A percentile compares a stretch with the other conserved stretches of the same genome.
Conservation (phyloP, 2,888 invertebrate species). For the Cosmopolites sordidus region DNA sequence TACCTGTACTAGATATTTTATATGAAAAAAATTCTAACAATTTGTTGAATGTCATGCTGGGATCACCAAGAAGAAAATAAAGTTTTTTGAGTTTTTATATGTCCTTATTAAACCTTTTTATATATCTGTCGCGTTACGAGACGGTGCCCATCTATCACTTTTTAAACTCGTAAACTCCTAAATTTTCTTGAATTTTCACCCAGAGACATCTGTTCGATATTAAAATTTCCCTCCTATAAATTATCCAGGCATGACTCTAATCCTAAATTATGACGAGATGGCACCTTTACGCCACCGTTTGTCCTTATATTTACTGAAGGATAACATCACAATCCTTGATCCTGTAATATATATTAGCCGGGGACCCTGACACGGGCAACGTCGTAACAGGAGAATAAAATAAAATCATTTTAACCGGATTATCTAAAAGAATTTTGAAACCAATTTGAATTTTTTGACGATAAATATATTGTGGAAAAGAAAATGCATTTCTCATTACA, state of each 20-base stretch:
- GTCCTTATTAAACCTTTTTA: background rate
- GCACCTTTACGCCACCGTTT: constrained; percentile 22
- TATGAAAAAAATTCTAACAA: no score
- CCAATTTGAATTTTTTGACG: no score
- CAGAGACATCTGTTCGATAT: constrained; percentile 42
- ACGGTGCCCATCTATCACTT: constrained; percentile 1
- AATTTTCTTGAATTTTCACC: constrained; percentile 1
- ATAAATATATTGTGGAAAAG: no score
- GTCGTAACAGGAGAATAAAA: background rate
- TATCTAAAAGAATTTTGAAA: no score
- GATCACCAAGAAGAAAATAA: no score
- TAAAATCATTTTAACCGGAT: no score
- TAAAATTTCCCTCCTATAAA: constrained; percentile 46
- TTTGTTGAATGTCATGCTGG: no score
- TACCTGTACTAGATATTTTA: no score
- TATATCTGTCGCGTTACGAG: background rate
- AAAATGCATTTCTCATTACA: no score
- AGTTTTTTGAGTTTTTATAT: background rate
- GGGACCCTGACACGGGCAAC: background rate
- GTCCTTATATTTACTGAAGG: constrained; percentile 28
- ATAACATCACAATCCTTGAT: constrained; percentile 26
- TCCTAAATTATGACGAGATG: constrained; percentile 45
- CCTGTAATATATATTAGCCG: constrained; percentile 24
- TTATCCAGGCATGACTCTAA: constrained; percentile 40
- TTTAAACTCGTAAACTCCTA: background rate